Evolutionary conservation across 2,113 vertebrate genomes (phyloP).

Genomic region (Ptychochromis oligacanthus): DNA sequence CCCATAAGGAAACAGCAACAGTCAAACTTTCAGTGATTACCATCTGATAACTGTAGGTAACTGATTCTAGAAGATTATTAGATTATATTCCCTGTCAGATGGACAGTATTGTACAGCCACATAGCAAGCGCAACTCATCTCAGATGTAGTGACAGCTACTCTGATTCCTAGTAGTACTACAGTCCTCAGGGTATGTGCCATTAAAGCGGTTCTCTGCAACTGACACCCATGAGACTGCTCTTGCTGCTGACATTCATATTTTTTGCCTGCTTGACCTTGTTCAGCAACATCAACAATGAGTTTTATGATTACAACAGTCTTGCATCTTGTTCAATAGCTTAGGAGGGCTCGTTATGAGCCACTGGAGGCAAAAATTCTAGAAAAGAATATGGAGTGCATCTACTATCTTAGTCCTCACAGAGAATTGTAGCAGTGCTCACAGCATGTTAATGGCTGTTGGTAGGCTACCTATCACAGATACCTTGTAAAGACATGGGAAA

Average conservation of each 20-base stretch:
- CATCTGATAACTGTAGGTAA: neutral
- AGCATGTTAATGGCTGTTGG: neutral
- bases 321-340: slow-evolving; percentile 21
- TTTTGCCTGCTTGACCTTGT: slow-evolving; percentile 45
- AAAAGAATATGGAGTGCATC: slow-evolving; percentile 9
- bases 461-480: slow-evolving; percentile 17
- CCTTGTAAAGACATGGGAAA: neutral
- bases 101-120: neutral
- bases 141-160: slow-evolving; percentile 5
- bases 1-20: neutral
- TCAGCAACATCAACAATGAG: slow-evolving; percentile 43
- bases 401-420: neutral
- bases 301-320: slow-evolving; percentile 42
- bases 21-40: neutral
- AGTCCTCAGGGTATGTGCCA: neutral
- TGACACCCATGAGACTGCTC: slow-evolving; percentile 16
- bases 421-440: slow-evolving; percentile 2
- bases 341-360: slow-evolving; percentile 37
- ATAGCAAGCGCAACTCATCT: neutral
- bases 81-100: neutral
- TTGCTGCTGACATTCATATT: slow-evolving; percentile 38
- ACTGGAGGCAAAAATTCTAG: slow-evolving; percentile 20
- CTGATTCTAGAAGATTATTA: neutral
- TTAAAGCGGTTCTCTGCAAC: slow-evolving; percentile 36
- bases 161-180: neutral